These are phyloP conservation scores for Fregata magnificens DNA, from an alignment of 2,113 vertebrate genomes.

Conservation along the genomic window DNA sequence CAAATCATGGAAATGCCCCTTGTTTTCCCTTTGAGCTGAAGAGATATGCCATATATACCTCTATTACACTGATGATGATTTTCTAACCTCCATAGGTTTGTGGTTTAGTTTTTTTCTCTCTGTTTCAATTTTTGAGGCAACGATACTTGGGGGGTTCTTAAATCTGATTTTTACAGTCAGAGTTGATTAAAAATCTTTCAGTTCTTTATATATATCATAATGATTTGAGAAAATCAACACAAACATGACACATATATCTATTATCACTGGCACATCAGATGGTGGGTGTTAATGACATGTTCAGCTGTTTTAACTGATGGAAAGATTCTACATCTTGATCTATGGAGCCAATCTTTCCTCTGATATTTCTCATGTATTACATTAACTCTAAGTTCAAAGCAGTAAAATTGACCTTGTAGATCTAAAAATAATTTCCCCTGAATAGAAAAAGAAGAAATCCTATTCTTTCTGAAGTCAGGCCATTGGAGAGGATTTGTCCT, in stretches of 20 bases:
- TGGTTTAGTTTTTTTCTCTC: not conserved
- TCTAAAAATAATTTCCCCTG: not conserved
- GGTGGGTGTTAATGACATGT: not conserved
- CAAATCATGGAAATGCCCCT: not conserved
- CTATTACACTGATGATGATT: not conserved
- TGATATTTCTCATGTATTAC: not conserved
- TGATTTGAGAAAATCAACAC: not conserved
- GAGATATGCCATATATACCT: not conserved
- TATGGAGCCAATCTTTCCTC: not conserved
- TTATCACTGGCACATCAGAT: not conserved
- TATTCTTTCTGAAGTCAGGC: not conserved
- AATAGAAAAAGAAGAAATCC: not conserved
- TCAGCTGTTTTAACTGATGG: not conserved
- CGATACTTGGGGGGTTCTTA: rapidly evolving
- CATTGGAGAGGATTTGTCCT: not conserved
- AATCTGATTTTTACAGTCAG: not conserved
- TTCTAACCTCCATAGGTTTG: not conserved
- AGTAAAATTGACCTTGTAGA: not conserved
- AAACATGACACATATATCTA: not conserved
- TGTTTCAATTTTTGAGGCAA: not conserved
- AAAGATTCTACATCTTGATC: not conserved
- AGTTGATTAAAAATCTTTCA: not conserved
- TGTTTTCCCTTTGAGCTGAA: not conserved
- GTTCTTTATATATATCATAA: not conserved
- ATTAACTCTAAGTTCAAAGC: not conserved